A percentile compares a stretch with the other conserved stretches of the same genome.
Evolutionary conservation across 1,140 invertebrate species (phyloP).

Genomic region (Listronotus bonariensis): DNA sequence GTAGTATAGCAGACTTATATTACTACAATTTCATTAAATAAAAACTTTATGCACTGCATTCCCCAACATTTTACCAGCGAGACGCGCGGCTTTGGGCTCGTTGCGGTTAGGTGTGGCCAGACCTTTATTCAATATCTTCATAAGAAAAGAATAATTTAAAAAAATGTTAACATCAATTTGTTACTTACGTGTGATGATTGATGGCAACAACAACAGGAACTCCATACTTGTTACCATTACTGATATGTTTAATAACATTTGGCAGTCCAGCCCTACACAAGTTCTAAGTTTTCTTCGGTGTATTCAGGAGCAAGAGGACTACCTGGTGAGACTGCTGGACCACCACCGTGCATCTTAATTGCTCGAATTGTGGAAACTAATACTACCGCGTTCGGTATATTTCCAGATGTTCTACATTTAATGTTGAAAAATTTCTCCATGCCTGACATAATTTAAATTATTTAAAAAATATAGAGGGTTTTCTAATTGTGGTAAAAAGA

Average conservation of each 20-base stretch:
- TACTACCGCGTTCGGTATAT: conserved; percentile 88
- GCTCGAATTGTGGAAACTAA: conserved; percentile 93
- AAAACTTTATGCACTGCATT: too few species aligned
- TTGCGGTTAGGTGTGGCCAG: too few species aligned
- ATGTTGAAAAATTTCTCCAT: conserved; percentile 99
- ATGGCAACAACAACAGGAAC: conserved; percentile 96
- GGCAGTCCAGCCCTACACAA: conserved; percentile 86
- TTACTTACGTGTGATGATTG: conserved; percentile 81
- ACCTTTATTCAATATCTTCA: too few species aligned
- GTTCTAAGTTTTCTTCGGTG: conserved; percentile 83
- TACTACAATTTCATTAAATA: too few species aligned
- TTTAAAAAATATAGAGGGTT: too few species aligned
- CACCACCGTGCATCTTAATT: conserved; percentile 98
- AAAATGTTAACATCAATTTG: background rate
- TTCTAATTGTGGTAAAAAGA: too few species aligned
- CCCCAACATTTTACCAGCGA: too few species aligned
- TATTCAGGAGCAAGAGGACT: conserved; percentile 84
- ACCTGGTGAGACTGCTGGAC: conserved; percentile 85
- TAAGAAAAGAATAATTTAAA: too few species aligned
- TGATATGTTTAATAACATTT: conserved; percentile 93
- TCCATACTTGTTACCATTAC: conserved; percentile 88
- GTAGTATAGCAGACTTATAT: too few species aligned
- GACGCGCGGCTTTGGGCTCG: too few species aligned
- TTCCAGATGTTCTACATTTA: conserved; percentile 90
- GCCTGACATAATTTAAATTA: conserved; percentile 56